Conservation (phyloP, 2,113 vertebrate species). For the Scatophagus argus region DNA sequence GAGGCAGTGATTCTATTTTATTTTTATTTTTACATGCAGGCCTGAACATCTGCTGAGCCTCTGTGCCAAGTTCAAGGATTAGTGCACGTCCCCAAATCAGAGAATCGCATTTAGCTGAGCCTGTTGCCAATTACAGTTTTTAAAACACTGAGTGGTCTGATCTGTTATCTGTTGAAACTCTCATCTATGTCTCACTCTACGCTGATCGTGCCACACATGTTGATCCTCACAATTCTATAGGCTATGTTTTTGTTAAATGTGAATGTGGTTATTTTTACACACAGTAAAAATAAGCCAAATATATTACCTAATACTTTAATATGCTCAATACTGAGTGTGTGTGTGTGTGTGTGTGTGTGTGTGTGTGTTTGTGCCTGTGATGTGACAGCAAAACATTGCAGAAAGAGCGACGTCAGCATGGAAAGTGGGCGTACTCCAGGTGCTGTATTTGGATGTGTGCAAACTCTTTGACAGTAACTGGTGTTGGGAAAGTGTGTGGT, state of each 20-base stretch:
- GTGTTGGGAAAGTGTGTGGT: slow-evolving; percentile 34
- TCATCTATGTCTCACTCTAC: not conserved
- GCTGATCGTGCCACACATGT: not conserved
- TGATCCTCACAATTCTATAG: not conserved
- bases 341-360: slow-evolving; percentile 43
- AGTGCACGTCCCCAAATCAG: slow-evolving; percentile 35
- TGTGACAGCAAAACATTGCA: slow-evolving; percentile 17
- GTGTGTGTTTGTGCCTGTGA: slow-evolving; percentile 47
- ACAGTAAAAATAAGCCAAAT: not conserved
- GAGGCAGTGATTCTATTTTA: too few relatives aligned
- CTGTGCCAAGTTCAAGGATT: slow-evolving; percentile 39
- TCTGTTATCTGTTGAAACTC: slow-evolving; percentile 20
- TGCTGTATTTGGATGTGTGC: slow-evolving; percentile 38
- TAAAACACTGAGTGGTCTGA: not conserved
- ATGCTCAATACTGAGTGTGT: not conserved
- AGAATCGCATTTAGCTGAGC: slow-evolving; percentile 22
- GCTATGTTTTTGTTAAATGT: not conserved
- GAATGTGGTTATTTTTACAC: not conserved
- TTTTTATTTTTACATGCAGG: not conserved
- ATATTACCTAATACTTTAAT: not conserved
- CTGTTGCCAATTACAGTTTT: slow-evolving; percentile 37
- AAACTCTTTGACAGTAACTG: not conserved
- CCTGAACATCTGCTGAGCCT: slow-evolving; percentile 47
- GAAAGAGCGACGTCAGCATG: not conserved
- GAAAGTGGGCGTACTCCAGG: slow-evolving; percentile 53